Base-by-base conservation (phyloP, 2,888 invertebrate species). In the Cheilosia impressa region DNA sequence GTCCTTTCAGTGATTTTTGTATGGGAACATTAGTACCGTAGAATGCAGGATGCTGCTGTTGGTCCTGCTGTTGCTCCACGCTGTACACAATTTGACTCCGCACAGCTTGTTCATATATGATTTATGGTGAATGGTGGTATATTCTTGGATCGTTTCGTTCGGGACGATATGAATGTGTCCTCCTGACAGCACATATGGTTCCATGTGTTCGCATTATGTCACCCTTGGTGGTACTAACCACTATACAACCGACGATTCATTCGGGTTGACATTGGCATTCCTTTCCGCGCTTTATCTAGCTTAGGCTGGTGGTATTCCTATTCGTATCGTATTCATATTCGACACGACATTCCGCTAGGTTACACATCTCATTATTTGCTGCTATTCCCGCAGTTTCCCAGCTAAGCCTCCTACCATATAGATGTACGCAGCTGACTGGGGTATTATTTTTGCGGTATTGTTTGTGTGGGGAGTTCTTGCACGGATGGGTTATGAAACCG, bases 41-140 rank as follows among this genome's bases (percentile, higher is more conserved):
- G 43, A 65, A 57, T 47, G 55, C 24, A 52, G 31, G 52, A 62
- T 62, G 47, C 15, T 66, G 15, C 68, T 68, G 72, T 82, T 53
- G 55, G 38, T 17, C 43, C 50, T 60, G 65, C 62, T 77, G 72
- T 55, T 63, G 47, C 65, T 69, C n/a, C 15, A 13, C 34, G 2
- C 43, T 45, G 22, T 55, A 68, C 57, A 66, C 65, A 75, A 69
- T 80, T 71, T 65, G 75, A 71, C 34, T 71, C 66, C 5, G 31
- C 60, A 69, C 58, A 72, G 69, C 84, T 84, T 80, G 83, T 73
- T 83, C 45, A 73, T 73, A 83, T 73, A 75, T 84, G 84, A 84
- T 84, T 84, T 84, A 84, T 84, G 79, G 45, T 65, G 68, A 75
- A 53, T 41, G 57, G 68, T 84, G 73, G 83, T 84, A 71, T 75